Percentiles rank a stretch among this genome's conserved stretches.
These are phyloP conservation scores for Beaufortia kweichowensis DNA, from an alignment of 2,113 vertebrate genomes.

Conservation along the genomic window DNA sequence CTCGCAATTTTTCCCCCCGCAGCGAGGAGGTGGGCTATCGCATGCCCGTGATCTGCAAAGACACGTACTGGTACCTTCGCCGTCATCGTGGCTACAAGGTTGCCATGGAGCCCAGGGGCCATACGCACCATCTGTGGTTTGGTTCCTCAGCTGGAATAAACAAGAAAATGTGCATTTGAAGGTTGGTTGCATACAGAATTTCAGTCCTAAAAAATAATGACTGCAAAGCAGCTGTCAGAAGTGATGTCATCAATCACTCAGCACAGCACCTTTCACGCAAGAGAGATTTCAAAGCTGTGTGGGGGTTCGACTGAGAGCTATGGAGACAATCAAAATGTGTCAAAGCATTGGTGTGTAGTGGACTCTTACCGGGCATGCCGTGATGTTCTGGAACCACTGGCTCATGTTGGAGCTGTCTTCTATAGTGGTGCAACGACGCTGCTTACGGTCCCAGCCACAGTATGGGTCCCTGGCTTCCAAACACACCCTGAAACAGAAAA, in stretches of 20 bases:
- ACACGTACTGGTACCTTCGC: conserved; percentile 86
- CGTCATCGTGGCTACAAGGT: conserved; percentile 88
- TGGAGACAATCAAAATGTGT: conserved; percentile 3
- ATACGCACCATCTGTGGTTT: conserved; percentile 85
- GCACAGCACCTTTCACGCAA: conserved; percentile 24
- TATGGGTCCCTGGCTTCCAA: conserved; percentile 93
- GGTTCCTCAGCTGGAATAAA: conserved; percentile 81
- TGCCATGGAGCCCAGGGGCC: conserved; percentile 93
- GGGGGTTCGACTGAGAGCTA: conserved; percentile 3
- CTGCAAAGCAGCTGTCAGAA: conserved; percentile 39
- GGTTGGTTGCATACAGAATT: neutral
- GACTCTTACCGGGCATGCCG: conserved; percentile 86
- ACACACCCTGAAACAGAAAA: conserved; percentile 78
- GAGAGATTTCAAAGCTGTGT: conserved; percentile 17
- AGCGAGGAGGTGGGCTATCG: conserved; percentile 85
- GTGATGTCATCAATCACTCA: conserved; percentile 41
- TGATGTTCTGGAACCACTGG: conserved; percentile 98
- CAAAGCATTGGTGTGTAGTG: conserved; percentile 1
- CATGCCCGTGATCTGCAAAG: conserved; percentile 89
- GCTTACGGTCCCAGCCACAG: conserved; percentile 93
- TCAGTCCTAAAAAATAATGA: conserved; percentile 35
- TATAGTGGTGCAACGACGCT: conserved; percentile 90
- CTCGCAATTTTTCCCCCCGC: conserved; percentile 84
- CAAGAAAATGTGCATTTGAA: neutral
- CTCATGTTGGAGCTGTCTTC: conserved; percentile 98